Evolutionary conservation across 2,113 vertebrate species (phyloP).

Genomic region (Machaerirhynchus nigripectus): DNA sequence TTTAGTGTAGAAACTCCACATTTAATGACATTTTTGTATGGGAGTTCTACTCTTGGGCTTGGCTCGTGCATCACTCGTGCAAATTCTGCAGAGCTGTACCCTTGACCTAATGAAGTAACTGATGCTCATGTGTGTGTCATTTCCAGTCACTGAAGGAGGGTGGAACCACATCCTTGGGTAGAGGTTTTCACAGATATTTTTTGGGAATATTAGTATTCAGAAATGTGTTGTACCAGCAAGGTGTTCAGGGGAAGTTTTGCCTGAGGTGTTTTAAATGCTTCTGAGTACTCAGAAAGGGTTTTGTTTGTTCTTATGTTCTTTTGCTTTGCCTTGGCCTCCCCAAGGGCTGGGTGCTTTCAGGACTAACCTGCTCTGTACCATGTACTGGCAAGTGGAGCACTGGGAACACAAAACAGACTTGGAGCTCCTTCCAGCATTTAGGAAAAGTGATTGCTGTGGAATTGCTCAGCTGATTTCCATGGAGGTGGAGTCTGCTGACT

Average conservation of each 20-base stretch:
- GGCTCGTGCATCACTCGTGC: background rate
- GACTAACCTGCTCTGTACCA: background rate
- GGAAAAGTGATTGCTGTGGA: background rate
- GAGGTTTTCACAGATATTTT: background rate
- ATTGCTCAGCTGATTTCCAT: background rate
- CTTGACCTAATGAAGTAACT: background rate
- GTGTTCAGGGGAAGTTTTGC: background rate
- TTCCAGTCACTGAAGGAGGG: background rate
- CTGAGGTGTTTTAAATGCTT: background rate
- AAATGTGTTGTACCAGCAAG: background rate
- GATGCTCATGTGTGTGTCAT: background rate
- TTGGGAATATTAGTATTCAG: background rate
- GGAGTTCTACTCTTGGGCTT: background rate
- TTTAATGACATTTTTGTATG: background rate
- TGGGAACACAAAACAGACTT: background rate
- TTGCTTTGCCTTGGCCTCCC: background rate
- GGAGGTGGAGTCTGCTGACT: background rate
- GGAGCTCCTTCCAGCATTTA: background rate
- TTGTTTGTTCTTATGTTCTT: background rate
- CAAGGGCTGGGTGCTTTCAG: background rate
- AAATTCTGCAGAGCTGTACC: background rate
- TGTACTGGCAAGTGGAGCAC: background rate
- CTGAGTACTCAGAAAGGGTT: background rate
- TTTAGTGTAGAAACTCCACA: background rate
- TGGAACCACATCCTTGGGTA: background rate